Evolutionary conservation across 2,797 vertebrate genomes (phyloP).

Genomic region (Mycteria americana): DNA sequence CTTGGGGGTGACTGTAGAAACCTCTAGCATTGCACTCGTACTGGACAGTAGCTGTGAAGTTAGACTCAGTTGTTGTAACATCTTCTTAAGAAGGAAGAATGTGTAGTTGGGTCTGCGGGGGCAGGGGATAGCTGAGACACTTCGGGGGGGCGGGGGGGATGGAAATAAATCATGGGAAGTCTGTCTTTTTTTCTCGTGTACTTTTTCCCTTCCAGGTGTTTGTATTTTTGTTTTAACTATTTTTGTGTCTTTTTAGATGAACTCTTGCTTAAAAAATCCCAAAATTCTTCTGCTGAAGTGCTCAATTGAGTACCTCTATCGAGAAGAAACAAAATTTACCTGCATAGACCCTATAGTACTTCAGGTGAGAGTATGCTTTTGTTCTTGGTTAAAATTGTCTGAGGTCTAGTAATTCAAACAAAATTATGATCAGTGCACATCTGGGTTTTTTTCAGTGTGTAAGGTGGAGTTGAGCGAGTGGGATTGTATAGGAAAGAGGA

Average conservation of each 20-base stretch:
- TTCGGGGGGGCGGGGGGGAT: rapidly evolving
- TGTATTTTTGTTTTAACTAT: not conserved
- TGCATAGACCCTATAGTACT: conserved; percentile 98
- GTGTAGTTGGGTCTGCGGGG: not conserved
- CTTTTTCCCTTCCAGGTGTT: not conserved
- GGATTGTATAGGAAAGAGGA: not conserved
- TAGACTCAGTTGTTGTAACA: not conserved
- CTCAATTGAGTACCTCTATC: conserved; percentile 97
- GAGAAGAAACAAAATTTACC: conserved; percentile 98
- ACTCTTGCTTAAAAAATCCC: conserved; percentile 94
- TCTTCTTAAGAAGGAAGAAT: not conserved
- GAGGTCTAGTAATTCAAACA: not conserved
- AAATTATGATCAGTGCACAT: not conserved
- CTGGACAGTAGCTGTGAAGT: not conserved
- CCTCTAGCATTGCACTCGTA: not conserved
- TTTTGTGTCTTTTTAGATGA: conserved; percentile 84
- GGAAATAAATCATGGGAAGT: not conserved
- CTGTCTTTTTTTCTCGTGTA: not conserved
- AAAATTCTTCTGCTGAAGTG: conserved; percentile 97
- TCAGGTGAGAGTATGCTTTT: conserved; percentile 81
- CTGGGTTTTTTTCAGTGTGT: not conserved
- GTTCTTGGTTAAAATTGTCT: not conserved
- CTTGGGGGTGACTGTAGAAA: not conserved
- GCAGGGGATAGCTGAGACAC: not conserved
- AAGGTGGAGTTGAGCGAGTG: not conserved